These are phyloP conservation scores for Dicranocentrus wangi DNA, from an alignment of 2,888 invertebrate species.

Conservation along the genomic window DNA sequence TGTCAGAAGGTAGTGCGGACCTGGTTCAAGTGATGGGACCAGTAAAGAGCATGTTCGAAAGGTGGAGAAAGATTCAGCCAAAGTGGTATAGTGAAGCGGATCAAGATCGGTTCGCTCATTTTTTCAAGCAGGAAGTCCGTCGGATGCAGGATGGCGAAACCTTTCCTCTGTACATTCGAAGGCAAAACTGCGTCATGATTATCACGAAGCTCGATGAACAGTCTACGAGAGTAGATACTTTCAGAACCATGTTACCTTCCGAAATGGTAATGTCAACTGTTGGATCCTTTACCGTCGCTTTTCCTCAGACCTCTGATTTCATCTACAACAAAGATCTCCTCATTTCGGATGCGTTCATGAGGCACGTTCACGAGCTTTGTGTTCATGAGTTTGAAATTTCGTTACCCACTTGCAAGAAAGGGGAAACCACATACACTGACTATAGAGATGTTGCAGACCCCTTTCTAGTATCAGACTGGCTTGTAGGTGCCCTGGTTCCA, in stretches of 20 bases:
- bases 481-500: conserved; percentile 6
- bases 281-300: background rate
- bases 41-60: background rate
- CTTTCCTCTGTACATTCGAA: conserved; percentile 21
- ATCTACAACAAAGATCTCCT: background rate
- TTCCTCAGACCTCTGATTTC: conserved; percentile 16
- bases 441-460: conserved; percentile 24
- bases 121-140: background rate
- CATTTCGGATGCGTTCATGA: background rate
- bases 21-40: background rate
- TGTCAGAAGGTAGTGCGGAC: background rate
- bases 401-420: background rate
- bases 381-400: conserved; percentile 5
- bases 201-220: background rate
- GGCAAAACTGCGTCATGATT: conserved; percentile 27
- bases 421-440: background rate
- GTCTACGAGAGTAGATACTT: background rate
- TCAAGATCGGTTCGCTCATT: background rate
- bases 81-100: background rate
- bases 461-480: conserved; percentile 28
- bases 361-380: background rate
- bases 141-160: background rate
- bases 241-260: conserved; percentile 26
- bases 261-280: conserved; percentile 30
- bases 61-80: conserved; percentile 19